Conservation (phyloP, 2,113 vertebrate species). For the Tupaia chinensis region DNA sequence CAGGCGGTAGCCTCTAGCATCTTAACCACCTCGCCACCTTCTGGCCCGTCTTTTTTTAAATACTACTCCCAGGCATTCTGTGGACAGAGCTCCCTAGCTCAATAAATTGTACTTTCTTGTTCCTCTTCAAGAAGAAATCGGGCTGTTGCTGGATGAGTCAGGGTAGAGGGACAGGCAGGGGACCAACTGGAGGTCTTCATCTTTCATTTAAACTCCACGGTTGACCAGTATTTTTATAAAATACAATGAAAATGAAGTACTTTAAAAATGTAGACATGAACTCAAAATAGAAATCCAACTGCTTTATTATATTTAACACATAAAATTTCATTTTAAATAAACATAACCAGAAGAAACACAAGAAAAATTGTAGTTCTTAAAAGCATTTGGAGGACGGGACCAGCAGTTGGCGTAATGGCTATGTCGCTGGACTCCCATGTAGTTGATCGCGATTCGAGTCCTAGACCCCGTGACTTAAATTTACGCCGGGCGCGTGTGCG, state of each 20-base stretch:
- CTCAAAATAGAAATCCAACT: background rate
- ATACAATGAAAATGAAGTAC: background rate
- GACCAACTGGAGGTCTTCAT: background rate
- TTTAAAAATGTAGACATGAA: background rate
- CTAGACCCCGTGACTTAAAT: too few species aligned
- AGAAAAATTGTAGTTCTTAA: background rate
- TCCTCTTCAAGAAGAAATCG: background rate
- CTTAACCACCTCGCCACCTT: too few species aligned
- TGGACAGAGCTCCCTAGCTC: background rate
- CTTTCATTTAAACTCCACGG: background rate
- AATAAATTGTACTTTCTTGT: background rate
- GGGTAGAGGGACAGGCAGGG: background rate
- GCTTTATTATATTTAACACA: background rate
- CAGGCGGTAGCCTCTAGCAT: too few species aligned
- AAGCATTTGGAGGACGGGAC: background rate
- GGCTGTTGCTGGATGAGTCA: background rate
- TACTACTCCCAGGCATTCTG: background rate
- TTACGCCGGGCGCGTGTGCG: too few species aligned
- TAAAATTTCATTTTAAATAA: conserved; percentile 3
- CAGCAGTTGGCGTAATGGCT: too few species aligned
- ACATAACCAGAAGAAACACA: conserved; percentile 1
- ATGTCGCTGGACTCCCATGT: too few species aligned
- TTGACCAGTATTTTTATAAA: background rate
- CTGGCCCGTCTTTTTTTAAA: too few species aligned
- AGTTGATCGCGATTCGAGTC: too few species aligned